Conservation (phyloP, 2,797 vertebrate genomes). For the Macrochelys suwanniensis region DNA sequence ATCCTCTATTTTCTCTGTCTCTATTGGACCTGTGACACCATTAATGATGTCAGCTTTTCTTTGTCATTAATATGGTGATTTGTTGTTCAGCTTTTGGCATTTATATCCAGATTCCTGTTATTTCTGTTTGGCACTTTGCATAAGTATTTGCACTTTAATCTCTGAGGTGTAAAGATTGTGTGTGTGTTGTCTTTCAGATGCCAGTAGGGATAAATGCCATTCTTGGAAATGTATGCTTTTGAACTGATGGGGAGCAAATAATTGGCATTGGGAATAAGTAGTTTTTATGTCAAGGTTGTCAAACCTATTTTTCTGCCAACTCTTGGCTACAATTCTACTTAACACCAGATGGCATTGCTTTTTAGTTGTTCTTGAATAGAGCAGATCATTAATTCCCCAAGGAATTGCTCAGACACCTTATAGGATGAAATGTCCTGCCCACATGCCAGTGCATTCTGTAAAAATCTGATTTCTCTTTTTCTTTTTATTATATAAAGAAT, state of each 20-base stretch:
- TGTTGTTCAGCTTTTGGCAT: background rate
- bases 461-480: background rate
- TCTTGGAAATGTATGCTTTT: slow-evolving; percentile 62
- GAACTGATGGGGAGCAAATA: slow-evolving; percentile 55
- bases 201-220: slow-evolving; percentile 33
- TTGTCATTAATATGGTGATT: slow-evolving; percentile 7
- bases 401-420: slow-evolving; percentile 40
- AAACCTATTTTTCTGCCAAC: slow-evolving; percentile 54
- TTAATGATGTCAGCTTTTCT: background rate
- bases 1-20: background rate
- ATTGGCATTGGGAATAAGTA: slow-evolving; percentile 56
- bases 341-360: slow-evolving; percentile 73
- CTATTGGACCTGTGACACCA: background rate
- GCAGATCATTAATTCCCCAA: slow-evolving; percentile 54
- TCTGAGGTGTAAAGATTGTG: background rate
- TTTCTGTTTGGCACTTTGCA: slow-evolving; percentile 27
- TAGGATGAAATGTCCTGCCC: slow-evolving; percentile 34
- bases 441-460: background rate
- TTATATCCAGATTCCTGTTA: slow-evolving; percentile 14
- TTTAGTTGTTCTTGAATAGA: slow-evolving; percentile 66
- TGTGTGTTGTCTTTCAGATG: slow-evolving; percentile 13
- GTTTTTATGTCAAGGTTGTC: slow-evolving; percentile 71
- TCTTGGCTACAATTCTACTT: slow-evolving; percentile 68
- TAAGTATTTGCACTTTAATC: slow-evolving; percentile 40
- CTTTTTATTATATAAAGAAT: background rate